phyloP scores from a whole-genome alignment of 64 coral and sea anemone species.

The Catalaphyllia jardinei region DNA sequence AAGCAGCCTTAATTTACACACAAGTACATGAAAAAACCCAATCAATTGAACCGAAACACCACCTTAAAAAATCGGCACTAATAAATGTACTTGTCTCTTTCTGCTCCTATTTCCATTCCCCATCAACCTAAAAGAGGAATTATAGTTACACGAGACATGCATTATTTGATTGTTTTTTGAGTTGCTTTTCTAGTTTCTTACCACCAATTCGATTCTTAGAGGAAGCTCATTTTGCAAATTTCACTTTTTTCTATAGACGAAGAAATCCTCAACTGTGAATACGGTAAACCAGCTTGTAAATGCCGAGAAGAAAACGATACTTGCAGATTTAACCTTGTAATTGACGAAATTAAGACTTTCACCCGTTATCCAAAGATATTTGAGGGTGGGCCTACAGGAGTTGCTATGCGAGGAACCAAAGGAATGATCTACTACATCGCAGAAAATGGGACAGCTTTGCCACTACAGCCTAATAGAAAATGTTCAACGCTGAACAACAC shows the following conservation, averaged over 20 bases:
- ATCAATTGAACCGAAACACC: background rate
- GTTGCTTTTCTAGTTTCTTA: background rate
- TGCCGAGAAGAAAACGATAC: background rate
- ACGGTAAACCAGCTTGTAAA: conserved; percentile 11
- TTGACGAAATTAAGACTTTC: conserved; percentile 36
- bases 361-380: conserved; percentile 14
- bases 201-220: background rate
- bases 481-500: background rate
- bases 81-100: background rate
- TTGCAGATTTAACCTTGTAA: conserved; percentile 17
- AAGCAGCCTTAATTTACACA: background rate
- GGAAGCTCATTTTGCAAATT: no score
- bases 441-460: background rate
- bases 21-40: background rate
- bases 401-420: conserved; percentile 20
- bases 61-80: background rate
- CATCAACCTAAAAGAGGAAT: no score
- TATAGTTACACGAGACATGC: background rate
- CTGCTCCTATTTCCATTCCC: no score
- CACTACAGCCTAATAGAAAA: background rate
- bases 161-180: background rate
- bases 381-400: background rate
- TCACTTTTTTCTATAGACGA: no score
- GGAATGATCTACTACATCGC: conserved; percentile 13
- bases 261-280: background rate